These are phyloP conservation scores for Corapipo altera DNA, from an alignment of 2,113 vertebrate species.

Conservation along the genomic window DNA sequence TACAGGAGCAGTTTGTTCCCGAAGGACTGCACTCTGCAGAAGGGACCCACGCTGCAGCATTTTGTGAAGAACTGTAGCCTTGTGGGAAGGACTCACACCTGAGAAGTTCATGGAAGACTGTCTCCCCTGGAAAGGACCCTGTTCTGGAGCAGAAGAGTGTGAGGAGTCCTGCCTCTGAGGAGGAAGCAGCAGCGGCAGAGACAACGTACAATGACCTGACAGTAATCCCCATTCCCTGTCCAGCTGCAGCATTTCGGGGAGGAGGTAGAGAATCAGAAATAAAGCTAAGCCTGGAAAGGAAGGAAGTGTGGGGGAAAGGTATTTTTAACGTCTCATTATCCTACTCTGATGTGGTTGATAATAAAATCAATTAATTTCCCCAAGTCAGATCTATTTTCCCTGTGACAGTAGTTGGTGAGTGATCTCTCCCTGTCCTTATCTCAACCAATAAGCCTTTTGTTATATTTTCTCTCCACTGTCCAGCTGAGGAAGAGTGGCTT, in stretches of 20 bases:
- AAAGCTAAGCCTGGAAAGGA: background rate
- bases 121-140: background rate
- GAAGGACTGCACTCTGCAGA: background rate
- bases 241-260: fast-evolving
- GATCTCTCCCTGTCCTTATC: background rate
- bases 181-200: fast-evolving
- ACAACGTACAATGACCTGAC: background rate
- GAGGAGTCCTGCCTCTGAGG: background rate
- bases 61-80: background rate
- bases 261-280: background rate
- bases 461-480: background rate
- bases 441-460: background rate
- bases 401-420: background rate
- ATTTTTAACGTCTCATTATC: background rate
- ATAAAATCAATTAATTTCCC: background rate
- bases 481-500: background rate
- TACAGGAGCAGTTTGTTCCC: fast-evolving
- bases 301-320: background rate
- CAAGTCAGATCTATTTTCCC: background rate
- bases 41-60: background rate
- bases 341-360: background rate
- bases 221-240: background rate
- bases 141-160: background rate
- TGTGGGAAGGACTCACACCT: background rate
- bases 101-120: background rate